Base-by-base conservation (phyloP, 2,888 invertebrate genomes). In the Digitonthophagus gazella region DNA sequence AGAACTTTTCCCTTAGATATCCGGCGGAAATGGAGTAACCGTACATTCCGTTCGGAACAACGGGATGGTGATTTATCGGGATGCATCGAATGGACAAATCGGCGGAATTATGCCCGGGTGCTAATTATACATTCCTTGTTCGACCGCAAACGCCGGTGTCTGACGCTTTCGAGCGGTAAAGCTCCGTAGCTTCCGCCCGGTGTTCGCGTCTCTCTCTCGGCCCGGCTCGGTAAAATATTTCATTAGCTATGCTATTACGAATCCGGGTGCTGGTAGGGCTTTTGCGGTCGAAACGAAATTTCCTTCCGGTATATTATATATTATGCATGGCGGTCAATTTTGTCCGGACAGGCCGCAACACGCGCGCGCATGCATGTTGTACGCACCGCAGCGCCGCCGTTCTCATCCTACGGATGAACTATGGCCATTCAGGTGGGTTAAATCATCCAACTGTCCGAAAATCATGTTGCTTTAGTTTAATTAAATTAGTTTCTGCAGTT, bases 281-380 rank as follows among this genome's bases (percentile, higher is more conserved):
- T n/a, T 20, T 61, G 61, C 61, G 61, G 61, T 61, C 61, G 61
- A 61, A 61, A 61, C 61, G 20, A 61, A 61, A 61, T 61, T 61
- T 61, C 61, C 61, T 61, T 61, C 61, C 61, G 61, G 61, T 19
- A 61, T 20, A 61, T 61, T 61, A 61, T 61, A 61, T 61, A 61
- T 61, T 61, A 61, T 61, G 61, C 20, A 61, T 20, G 61, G 20
- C 18, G 61, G 61, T 61, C 61, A 61, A 61, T 61, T 61, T 61
- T 19, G 61, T n/a, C 61, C 28, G 28, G 28, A 44, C 8, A 44
- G 28, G 28, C 28, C 28, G 28, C 28, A 44, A 44, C 28, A 44
- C 28, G 28, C 28, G 6, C 28, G 28, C 28, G 28, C 28, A 44
- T 44, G 28, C 28, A 44, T 44, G 28, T 44, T 44, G 28, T 44